These are phyloP conservation scores for Tachina lurida DNA, from an alignment of 2,888 invertebrate species.

Conservation along the genomic window DNA sequence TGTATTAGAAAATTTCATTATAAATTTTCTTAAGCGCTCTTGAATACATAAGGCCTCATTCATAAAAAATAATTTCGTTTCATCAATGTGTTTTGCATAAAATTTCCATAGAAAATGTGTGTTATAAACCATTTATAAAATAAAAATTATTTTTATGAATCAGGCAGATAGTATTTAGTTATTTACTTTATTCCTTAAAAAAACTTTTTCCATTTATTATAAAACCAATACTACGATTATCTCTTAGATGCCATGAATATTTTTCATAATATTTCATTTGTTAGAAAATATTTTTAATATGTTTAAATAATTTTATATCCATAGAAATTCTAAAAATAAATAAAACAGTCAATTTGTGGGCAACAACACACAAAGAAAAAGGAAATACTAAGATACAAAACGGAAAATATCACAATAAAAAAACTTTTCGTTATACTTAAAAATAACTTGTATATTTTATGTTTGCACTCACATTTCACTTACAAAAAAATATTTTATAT, in stretches of 20 bases:
- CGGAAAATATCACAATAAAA: neutral
- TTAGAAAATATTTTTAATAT: conserved; percentile 1
- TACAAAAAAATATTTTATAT: conserved; percentile 35
- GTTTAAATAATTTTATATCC: conserved; percentile 32
- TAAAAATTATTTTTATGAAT: too few species aligned
- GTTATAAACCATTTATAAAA: too few species aligned
- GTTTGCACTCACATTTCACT: conserved; percentile 23
- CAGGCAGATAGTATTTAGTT: too few species aligned
- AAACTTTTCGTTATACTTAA: neutral
- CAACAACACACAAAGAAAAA: neutral
- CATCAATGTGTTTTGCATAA: too few species aligned
- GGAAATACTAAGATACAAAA: conserved; percentile 38
- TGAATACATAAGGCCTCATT: too few species aligned
- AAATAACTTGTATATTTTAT: conserved; percentile 2
- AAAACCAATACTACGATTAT: neutral
- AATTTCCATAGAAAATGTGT: too few species aligned
- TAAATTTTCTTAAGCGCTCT: too few species aligned
- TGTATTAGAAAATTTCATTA: too few species aligned
- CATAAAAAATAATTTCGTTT: too few species aligned
- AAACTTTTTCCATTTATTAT: too few species aligned
- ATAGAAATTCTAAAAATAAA: conserved; percentile 45
- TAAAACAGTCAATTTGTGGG: conserved; percentile 46
- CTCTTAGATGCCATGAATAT: too few species aligned
- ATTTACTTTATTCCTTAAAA: too few species aligned
- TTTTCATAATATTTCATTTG: neutral